Evolutionary conservation across 2,888 invertebrate genomes (phyloP).

Genomic region (Malacosoma neustria): DNA sequence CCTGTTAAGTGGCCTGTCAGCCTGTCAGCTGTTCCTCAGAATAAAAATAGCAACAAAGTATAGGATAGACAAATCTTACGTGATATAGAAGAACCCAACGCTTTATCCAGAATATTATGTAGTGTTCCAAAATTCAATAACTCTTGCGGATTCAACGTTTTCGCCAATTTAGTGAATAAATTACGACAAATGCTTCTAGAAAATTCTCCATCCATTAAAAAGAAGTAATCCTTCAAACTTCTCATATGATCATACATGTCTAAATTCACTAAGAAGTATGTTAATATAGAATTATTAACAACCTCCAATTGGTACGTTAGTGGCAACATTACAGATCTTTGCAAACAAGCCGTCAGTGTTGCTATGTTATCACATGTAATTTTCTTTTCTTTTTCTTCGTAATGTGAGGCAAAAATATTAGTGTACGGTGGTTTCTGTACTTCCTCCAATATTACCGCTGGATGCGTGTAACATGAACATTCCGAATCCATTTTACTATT

Average conservation of each 20-base stretch:
- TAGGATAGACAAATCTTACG: conserved; percentile 65
- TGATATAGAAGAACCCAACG: conserved; percentile 79
- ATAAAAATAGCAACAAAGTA: too few relatives aligned
- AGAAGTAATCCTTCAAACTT: conserved; percentile 85
- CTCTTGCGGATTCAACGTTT: conserved; percentile 78
- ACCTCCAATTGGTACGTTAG: conserved; percentile 80
- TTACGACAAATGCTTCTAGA: conserved; percentile 81
- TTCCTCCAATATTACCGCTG: conserved; percentile 52
- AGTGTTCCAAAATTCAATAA: conserved; percentile 81
- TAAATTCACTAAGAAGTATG: conserved; percentile 78
- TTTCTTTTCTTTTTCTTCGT: conserved; percentile 36
- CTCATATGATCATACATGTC: conserved; percentile 82
- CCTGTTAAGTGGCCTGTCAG: too few relatives aligned
- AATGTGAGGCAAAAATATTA: conserved; percentile 50
- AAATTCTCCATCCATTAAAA: conserved; percentile 87
- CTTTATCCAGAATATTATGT: conserved; percentile 80
- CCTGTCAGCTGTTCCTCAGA: too few relatives aligned
- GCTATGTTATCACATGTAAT: conserved; percentile 56
- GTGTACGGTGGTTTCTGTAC: conserved; percentile 54
- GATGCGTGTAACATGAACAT: conserved; percentile 49
- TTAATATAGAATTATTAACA: conserved; percentile 82
- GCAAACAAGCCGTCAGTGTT: conserved; percentile 74
- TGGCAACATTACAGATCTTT: conserved; percentile 80
- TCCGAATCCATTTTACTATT: conserved; percentile 37
- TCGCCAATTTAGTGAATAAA: conserved; percentile 79